A percentile compares a stretch with the other conserved stretches of the same genome.
Conservation (phyloP, 2,888 invertebrate species). For the Euplexia lucipara region DNA sequence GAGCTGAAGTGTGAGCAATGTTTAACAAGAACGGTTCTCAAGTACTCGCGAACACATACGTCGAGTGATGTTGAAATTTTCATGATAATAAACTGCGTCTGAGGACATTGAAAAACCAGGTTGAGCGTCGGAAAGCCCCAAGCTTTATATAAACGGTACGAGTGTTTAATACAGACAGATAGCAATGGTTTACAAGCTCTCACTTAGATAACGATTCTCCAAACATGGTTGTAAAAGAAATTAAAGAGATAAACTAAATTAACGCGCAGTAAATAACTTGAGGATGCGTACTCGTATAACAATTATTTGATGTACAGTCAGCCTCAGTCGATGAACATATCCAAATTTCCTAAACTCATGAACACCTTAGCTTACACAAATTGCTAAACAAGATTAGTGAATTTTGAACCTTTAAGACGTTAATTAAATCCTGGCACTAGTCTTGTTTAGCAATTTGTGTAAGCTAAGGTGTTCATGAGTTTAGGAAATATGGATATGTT, state of each 20-base stretch:
- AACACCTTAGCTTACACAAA: too few species aligned
- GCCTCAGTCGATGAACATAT: too few species aligned
- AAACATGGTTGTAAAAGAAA: slow-evolving; percentile 38
- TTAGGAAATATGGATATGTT: too few species aligned
- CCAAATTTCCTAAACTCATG: too few species aligned
- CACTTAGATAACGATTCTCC: slow-evolving; percentile 46
- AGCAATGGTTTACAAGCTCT: slow-evolving; percentile 52
- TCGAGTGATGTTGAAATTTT: slow-evolving; percentile 55
- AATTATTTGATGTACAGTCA: slow-evolving; percentile 7
- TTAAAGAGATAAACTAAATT: slow-evolving; percentile 23
- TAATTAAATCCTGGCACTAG: too few species aligned
- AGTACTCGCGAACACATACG: slow-evolving; percentile 4
- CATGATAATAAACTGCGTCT: slow-evolving; percentile 52
- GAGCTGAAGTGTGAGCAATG: slow-evolving; percentile 2
- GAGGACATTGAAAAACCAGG: slow-evolving; percentile 73
- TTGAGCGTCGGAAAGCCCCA: slow-evolving; percentile 78
- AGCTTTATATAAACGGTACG: slow-evolving; percentile 63
- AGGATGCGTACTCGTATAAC: neutral
- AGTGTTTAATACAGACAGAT: slow-evolving; percentile 56
- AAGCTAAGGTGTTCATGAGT: too few species aligned
- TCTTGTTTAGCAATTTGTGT: too few species aligned
- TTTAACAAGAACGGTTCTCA: slow-evolving; percentile 24
- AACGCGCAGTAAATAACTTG: neutral
- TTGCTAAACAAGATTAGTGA: too few species aligned
- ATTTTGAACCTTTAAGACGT: too few species aligned